Percentiles rank a stretch among this genome's conserved stretches.
Evolutionary conservation across 1,140 invertebrate species (phyloP).

Genomic region (Megathymus violae): DNA sequence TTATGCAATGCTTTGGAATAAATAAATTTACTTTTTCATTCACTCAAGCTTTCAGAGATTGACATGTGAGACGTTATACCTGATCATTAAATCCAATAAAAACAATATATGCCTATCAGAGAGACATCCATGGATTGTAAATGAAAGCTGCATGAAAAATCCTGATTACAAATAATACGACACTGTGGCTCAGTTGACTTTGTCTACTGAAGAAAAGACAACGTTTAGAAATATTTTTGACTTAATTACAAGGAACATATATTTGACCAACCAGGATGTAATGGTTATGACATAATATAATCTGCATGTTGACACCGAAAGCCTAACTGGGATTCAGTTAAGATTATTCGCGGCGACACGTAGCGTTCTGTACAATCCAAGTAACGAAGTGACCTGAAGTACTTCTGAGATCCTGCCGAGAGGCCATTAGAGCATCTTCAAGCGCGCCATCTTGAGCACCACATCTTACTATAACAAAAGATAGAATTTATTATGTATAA

Average conservation of each 20-base stretch:
- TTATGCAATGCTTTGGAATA: constrained; percentile 17
- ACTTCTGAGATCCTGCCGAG: constrained; percentile 71
- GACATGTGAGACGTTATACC: too few species aligned
- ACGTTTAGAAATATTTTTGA: too few species aligned
- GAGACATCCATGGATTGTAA: too few species aligned
- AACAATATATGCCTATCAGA: too few species aligned
- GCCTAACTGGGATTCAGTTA: constrained; percentile 34
- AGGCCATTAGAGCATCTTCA: constrained; percentile 78
- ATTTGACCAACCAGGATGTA: constrained; percentile 3
- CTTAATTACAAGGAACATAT: too few species aligned
- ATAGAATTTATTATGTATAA: constrained; percentile 49
- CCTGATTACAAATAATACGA: too few species aligned
- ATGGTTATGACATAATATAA: constrained; percentile 12
- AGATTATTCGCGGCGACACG: constrained; percentile 70
- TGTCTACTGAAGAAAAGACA: too few species aligned
- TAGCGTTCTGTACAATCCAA: constrained; percentile 71
- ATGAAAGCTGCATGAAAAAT: too few species aligned
- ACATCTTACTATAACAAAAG: constrained; percentile 75
- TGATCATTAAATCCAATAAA: too few species aligned
- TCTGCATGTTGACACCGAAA: constrained; percentile 27
- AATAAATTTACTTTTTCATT: too few species aligned
- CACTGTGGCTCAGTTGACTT: too few species aligned
- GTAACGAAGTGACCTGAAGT: constrained; percentile 80
- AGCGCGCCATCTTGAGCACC: constrained; percentile 73
- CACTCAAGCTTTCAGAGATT: too few species aligned